Percentiles rank a stretch among this genome's conserved stretches.
phyloP scores from a whole-genome alignment of 2,888 invertebrate species.

The Xestoiulus laeticollis region DNA sequence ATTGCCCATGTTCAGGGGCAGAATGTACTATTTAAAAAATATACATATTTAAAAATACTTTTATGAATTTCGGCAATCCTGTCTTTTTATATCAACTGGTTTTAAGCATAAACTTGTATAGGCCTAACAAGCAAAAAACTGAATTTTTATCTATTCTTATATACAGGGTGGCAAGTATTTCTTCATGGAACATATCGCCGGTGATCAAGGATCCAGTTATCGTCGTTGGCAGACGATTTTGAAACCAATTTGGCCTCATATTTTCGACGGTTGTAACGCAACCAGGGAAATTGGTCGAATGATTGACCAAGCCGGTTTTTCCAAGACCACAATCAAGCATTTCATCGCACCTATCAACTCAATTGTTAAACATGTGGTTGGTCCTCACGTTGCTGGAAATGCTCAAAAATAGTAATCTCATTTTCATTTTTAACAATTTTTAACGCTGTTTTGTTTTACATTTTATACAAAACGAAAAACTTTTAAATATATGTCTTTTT shows the following conservation, averaged over 20 bases:
- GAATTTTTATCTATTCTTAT: background rate
- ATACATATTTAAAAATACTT: too few relatives aligned
- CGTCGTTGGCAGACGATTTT: background rate
- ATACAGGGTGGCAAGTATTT: conserved; percentile 52
- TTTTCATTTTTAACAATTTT: background rate
- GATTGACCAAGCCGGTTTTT: background rate
- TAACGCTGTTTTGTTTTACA: background rate
- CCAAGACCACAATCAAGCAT: background rate
- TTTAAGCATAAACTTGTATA: too few relatives aligned
- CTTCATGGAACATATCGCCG: conserved; percentile 48
- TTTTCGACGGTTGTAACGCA: conserved; percentile 25
- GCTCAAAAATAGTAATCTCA: conserved; percentile 28
- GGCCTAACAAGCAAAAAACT: too few relatives aligned
- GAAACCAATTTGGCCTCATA: background rate
- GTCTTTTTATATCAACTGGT: too few relatives aligned
- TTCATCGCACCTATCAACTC: conserved; percentile 24
- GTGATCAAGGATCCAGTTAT: background rate
- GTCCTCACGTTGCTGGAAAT: background rate
- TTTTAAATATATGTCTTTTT: background rate
- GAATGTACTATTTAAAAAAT: too few relatives aligned
- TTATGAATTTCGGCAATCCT: too few relatives aligned
- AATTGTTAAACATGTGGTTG: background rate
- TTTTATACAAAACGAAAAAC: background rate
- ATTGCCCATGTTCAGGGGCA: too few relatives aligned
- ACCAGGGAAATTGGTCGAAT: background rate